Conservation (phyloP, 53 echinoderm and acorn worm species). For the Paracentrotus lividus region DNA sequence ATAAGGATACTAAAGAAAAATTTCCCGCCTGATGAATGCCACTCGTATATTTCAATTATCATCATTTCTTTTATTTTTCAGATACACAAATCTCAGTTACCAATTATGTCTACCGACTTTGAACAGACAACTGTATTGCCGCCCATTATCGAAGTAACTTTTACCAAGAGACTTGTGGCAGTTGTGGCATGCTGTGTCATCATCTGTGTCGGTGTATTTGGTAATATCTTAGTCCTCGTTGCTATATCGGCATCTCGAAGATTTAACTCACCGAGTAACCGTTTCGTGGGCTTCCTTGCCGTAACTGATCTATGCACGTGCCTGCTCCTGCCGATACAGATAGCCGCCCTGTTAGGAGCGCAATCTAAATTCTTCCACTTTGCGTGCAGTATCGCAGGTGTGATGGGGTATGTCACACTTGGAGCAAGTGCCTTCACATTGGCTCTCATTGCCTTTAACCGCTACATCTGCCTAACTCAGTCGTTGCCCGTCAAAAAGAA, state of each 20-base stretch:
- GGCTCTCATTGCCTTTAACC: slow-evolving; percentile 46
- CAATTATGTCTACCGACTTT: neutral
- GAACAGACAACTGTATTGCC: neutral
- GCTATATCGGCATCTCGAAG: slow-evolving; percentile 12
- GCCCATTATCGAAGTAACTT: neutral
- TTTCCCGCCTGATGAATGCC: neutral
- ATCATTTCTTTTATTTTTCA: neutral
- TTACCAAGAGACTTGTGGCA: neutral
- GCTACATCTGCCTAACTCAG: slow-evolving; percentile 37
- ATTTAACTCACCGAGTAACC: slow-evolving; percentile 1
- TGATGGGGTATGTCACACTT: slow-evolving; percentile 31
- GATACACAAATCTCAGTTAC: neutral
- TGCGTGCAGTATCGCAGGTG: slow-evolving; percentile 36
- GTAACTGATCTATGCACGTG: slow-evolving; percentile 12
- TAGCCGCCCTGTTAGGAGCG: slow-evolving; percentile 1
- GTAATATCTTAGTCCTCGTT: slow-evolving; percentile 20
- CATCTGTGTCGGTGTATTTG: neutral
- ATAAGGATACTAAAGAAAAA: too few relatives aligned
- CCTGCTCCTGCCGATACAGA: slow-evolving; percentile 34
- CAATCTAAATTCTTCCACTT: neutral
- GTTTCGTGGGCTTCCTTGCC: slow-evolving; percentile 39
- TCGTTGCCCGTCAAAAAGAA: neutral
- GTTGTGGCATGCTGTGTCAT: neutral
- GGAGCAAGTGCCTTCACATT: slow-evolving; percentile 40
- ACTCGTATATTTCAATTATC: neutral